Evolutionary conservation across 2,888 invertebrate species (phyloP).

Genomic region (Zelleria hepariella): DNA sequence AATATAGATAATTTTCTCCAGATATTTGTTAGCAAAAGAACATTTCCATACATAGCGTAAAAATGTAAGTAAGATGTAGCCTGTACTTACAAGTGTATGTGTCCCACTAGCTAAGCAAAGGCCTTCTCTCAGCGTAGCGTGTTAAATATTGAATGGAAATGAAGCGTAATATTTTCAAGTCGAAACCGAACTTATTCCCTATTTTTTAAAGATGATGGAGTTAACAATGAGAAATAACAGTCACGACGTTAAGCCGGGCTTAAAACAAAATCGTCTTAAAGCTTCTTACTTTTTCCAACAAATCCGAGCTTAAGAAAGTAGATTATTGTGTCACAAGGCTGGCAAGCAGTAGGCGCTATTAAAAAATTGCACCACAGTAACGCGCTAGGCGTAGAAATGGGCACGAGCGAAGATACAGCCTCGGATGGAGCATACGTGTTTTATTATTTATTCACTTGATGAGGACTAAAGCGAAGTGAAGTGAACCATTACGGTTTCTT

Average conservation of each 20-base stretch:
- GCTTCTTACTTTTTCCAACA: neutral
- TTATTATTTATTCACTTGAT: constrained; percentile 58
- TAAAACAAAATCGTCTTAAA: neutral
- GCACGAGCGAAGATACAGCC: neutral
- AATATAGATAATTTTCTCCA: too few relatives aligned
- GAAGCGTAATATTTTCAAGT: too few relatives aligned
- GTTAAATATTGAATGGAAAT: too few relatives aligned
- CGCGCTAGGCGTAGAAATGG: neutral
- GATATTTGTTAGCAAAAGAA: too few relatives aligned
- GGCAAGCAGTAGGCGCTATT: neutral
- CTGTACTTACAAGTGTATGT: too few relatives aligned
- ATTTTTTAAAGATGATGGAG: neutral
- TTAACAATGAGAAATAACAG: neutral
- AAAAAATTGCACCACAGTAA: neutral
- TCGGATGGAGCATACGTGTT: constrained; percentile 32
- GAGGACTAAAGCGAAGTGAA: constrained; percentile 52
- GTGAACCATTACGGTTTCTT: constrained; percentile 27
- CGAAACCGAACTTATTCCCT: too few relatives aligned
- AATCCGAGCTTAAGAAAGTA: neutral
- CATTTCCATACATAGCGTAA: too few relatives aligned
- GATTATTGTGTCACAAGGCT: neutral
- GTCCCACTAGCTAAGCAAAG: too few relatives aligned
- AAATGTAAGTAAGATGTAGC: too few relatives aligned
- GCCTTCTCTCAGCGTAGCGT: too few relatives aligned
- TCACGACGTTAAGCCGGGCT: neutral